phyloP scores from a whole-genome alignment of 2,797 vertebrate species.

The Premnoplex brunnescens region DNA sequence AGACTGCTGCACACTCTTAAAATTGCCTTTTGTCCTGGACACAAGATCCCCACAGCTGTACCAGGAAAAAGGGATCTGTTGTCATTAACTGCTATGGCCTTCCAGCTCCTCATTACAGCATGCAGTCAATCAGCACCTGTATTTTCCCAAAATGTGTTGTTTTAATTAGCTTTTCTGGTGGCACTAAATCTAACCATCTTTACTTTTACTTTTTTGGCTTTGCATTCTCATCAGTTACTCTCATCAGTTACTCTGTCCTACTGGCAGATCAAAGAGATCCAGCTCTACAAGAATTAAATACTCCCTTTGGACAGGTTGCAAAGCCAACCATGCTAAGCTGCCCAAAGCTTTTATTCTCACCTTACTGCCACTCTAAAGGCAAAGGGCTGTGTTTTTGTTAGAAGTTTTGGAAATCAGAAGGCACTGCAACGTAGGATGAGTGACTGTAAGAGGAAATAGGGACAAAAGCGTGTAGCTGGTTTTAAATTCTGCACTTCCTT shows the following conservation, averaged over 20 bases:
- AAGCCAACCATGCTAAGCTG: background rate
- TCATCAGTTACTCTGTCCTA: background rate
- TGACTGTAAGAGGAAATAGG: background rate
- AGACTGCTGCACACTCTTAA: background rate
- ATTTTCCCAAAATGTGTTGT: background rate
- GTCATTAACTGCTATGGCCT: background rate
- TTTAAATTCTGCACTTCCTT: constrained; percentile 22
- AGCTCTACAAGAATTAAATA: background rate
- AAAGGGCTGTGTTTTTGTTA: background rate
- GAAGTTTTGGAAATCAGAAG: background rate
- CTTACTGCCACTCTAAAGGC: background rate
- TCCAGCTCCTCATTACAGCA: background rate
- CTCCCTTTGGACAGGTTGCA: background rate
- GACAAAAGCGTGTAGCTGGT: background rate
- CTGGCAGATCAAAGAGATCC: background rate
- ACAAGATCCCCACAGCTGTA: background rate
- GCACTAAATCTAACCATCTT: background rate
- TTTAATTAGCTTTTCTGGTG: background rate
- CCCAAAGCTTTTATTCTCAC: background rate
- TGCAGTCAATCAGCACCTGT: background rate
- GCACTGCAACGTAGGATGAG: background rate
- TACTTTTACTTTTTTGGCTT: background rate
- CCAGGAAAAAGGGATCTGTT: background rate
- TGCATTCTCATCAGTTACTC: background rate
- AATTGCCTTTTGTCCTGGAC: background rate